Percentiles rank a stretch among this genome's conserved stretches.
Conservation (phyloP, 2,888 invertebrate genomes). For the Drosophila atripex region DNA sequence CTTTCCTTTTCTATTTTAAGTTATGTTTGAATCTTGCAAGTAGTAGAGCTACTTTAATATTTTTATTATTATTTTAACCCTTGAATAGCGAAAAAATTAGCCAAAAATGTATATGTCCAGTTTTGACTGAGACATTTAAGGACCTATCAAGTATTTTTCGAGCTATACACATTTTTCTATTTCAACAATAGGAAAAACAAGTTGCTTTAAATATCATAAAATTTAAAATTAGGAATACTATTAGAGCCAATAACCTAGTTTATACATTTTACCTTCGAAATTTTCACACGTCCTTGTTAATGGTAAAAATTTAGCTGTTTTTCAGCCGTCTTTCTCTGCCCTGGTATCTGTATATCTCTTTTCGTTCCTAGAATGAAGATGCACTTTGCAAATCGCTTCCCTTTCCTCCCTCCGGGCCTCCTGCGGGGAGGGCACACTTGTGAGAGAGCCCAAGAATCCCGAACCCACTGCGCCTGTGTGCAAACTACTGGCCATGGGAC, state of each 20-base stretch:
- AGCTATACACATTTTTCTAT: too few species aligned
- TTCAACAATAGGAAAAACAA: too few species aligned
- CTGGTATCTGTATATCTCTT: constrained; percentile 14
- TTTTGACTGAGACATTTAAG: too few species aligned
- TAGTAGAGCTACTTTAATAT: too few species aligned
- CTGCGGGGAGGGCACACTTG: constrained; percentile 31
- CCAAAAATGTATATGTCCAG: too few species aligned
- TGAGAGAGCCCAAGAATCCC: constrained; percentile 8
- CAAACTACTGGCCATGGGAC: constrained; percentile 75
- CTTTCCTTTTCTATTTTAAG: too few species aligned
- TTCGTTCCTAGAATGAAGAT: constrained; percentile 53
- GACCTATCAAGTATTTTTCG: too few species aligned
- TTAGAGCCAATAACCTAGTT: not conserved
- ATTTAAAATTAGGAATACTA: not conserved
- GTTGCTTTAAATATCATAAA: too few species aligned
- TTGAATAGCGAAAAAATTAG: too few species aligned
- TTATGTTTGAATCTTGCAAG: too few species aligned
- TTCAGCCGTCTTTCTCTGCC: not conserved
- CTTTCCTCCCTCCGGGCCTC: constrained; percentile 6
- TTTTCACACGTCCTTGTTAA: not conserved
- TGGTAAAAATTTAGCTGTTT: not conserved
- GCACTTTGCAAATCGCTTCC: constrained; percentile 21
- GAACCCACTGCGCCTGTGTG: constrained; percentile 60
- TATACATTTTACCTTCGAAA: not conserved
- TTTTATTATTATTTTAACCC: too few species aligned